A percentile compares a stretch with the other conserved stretches of the same genome.
phyloP scores from a whole-genome alignment of 2,797 vertebrate species.

The Coranthus polyacanthus region DNA sequence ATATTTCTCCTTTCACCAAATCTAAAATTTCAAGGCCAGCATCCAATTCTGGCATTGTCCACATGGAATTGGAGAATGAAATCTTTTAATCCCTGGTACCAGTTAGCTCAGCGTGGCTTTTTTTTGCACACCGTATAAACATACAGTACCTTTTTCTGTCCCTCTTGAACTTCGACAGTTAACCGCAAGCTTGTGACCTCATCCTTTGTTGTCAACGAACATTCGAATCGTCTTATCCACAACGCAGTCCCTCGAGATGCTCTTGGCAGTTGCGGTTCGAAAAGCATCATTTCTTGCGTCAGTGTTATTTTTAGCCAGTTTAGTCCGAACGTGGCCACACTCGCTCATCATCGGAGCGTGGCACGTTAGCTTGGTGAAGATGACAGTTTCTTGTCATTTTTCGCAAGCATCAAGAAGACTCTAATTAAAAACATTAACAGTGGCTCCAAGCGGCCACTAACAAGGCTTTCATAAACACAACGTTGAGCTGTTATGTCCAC shows the following conservation, averaged over 20 bases:
- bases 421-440: conserved; percentile 5
- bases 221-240: conserved; percentile 42
- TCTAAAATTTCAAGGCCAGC: conserved; percentile 18
- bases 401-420: not conserved
- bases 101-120: conserved; percentile 24
- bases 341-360: not conserved
- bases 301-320: conserved; percentile 19
- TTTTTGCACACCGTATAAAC: conserved; percentile 10
- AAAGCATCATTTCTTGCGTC: conserved; percentile 24
- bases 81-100: conserved; percentile 47
- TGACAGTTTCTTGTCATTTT: conserved; percentile 12
- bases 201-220: conserved; percentile 25
- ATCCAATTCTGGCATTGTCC: conserved; percentile 10
- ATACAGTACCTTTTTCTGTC: not conserved
- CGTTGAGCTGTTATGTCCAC: not conserved
- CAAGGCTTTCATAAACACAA: not conserved
- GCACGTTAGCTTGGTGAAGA: not conserved
- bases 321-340: not conserved
- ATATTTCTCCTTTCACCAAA: conserved; percentile 31
- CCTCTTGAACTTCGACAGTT: conserved; percentile 16
- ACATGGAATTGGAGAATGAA: conserved; percentile 28
- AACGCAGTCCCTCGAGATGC: conserved; percentile 28
- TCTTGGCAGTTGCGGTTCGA: conserved; percentile 34
- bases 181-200: conserved; percentile 21
- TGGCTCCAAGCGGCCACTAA: not conserved